Conservation (phyloP, 2,797 vertebrate species). For the Capromys pilorides region DNA sequence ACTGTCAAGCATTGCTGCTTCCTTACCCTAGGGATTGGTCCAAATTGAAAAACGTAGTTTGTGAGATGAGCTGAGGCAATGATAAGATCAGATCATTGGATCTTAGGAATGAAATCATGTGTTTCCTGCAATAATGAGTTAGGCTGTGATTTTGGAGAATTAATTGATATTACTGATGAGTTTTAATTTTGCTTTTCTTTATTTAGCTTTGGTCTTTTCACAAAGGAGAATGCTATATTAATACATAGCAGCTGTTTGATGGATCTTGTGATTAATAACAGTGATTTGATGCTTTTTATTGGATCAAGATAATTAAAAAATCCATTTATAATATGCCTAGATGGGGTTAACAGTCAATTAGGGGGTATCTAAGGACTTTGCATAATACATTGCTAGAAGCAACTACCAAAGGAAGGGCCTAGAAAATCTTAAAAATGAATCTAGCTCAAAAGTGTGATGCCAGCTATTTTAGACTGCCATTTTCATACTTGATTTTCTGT, state of each 20-base stretch:
- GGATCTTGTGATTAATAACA: conserved; percentile 57
- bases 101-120: neutral
- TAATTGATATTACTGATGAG: conserved; percentile 4
- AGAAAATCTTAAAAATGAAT: conserved; percentile 67
- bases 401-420: conserved; percentile 47
- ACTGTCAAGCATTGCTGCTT: conserved; percentile 11
- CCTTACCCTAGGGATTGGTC: neutral
- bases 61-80: neutral
- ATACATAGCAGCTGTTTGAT: conserved; percentile 65
- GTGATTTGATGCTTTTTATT: conserved; percentile 69
- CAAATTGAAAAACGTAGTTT: neutral
- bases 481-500: conserved; percentile 49
- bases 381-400: conserved; percentile 43
- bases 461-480: conserved; percentile 63
- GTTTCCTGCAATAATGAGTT: neutral
- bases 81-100: neutral
- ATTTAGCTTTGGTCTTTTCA: conserved; percentile 40
- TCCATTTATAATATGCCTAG: conserved; percentile 59
- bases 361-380: conserved; percentile 62
- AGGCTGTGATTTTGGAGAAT: conserved; percentile 44
- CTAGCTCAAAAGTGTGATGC: neutral
- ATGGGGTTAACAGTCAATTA: conserved; percentile 68
- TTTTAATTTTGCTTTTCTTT: conserved; percentile 57
- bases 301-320: conserved; percentile 65
- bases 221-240: conserved; percentile 52